These are phyloP conservation scores for Oxyteleia sp. DNA, from an alignment of 2,888 invertebrate genomes.

Conservation along the genomic window DNA sequence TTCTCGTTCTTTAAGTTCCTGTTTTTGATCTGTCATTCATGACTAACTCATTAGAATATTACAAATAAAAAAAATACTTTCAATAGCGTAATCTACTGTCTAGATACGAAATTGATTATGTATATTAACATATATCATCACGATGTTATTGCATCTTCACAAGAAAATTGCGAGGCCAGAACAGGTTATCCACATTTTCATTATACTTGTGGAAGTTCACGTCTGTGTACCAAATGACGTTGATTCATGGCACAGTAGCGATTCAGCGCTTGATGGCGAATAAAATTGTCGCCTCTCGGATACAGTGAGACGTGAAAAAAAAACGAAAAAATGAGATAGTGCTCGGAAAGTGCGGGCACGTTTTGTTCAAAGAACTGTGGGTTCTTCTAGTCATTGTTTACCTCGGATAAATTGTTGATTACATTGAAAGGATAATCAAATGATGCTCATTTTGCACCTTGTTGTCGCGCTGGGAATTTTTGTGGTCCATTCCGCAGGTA, in stretches of 20 bases:
- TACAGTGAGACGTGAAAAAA: not conserved
- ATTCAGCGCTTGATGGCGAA: slow-evolving; percentile 36
- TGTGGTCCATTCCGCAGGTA: too few species aligned
- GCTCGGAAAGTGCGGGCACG: slow-evolving; percentile 10
- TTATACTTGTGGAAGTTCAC: slow-evolving; percentile 20
- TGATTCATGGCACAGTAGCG: slow-evolving; percentile 33
- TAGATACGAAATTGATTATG: slow-evolving; percentile 27
- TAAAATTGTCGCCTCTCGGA: slow-evolving; percentile 21
- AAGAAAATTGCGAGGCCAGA: slow-evolving; percentile 59
- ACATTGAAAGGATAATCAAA: not conserved
- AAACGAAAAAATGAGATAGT: not conserved
- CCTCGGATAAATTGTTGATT: not conserved
- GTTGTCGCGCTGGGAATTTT: slow-evolving; percentile 1
- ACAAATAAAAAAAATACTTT: not conserved
- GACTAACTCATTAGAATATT: not conserved
- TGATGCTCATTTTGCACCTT: slow-evolving; percentile 14
- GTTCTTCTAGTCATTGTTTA: not conserved
- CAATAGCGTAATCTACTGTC: not conserved
- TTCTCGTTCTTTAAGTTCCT: not conserved
- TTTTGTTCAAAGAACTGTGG: not conserved
- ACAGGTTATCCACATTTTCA: slow-evolving; percentile 67
- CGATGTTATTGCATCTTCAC: slow-evolving; percentile 31
- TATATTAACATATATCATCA: slow-evolving; percentile 11
- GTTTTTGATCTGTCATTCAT: not conserved
- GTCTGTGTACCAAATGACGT: slow-evolving; percentile 38